phyloP scores from a whole-genome alignment of 2,888 invertebrate genomes.

The Aelia acuminata region DNA sequence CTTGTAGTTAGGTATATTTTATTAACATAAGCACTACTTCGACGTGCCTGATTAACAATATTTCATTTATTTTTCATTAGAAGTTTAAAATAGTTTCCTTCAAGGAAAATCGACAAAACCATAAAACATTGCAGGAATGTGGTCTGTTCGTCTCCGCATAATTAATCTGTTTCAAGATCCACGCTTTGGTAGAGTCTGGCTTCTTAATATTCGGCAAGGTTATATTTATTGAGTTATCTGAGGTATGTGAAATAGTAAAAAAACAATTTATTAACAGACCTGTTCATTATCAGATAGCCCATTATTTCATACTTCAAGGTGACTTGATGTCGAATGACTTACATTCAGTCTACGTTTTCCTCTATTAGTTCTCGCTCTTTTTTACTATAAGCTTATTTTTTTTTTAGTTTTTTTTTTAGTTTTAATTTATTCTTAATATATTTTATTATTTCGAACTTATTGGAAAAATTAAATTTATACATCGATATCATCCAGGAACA shows the following conservation, averaged over 20 bases:
- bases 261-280: background rate
- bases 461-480: background rate
- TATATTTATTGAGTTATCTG: background rate
- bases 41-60: background rate
- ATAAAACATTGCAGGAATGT: background rate
- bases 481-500: background rate
- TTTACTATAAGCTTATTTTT: too few relatives aligned
- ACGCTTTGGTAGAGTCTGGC: too few relatives aligned
- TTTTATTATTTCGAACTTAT: background rate
- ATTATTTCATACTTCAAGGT: background rate
- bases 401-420: too few relatives aligned
- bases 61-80: background rate
- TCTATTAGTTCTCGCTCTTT: background rate
- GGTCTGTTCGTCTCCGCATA: background rate
- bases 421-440: too few relatives aligned
- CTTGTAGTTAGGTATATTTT: too few relatives aligned
- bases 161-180: background rate
- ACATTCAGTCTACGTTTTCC: slow-evolving; percentile 1
- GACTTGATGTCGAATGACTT: background rate
- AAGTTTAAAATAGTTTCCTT: background rate
- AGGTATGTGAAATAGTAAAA: background rate
- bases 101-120: background rate
- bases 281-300: background rate
- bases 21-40: too few relatives aligned
- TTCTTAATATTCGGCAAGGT: background rate